phyloP scores from a whole-genome alignment of 2,888 invertebrate species.

The Muschampia plurimacula region DNA sequence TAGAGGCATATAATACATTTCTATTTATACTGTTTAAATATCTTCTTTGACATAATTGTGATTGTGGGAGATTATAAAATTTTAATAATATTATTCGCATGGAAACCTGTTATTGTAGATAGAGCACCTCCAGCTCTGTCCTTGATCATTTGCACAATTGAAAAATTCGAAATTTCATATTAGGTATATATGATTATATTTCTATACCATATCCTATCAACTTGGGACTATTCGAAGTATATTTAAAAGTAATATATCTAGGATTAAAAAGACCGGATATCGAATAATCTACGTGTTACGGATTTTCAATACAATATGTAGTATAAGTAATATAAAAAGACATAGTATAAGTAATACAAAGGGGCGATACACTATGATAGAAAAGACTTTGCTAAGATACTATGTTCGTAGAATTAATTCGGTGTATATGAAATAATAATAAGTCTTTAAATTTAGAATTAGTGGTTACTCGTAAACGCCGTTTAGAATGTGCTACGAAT shows the following conservation, averaged over 20 bases:
- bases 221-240: background rate
- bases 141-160: background rate
- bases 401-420: slow-evolving; percentile 32
- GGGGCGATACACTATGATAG: slow-evolving; percentile 22
- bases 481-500: slow-evolving; percentile 13
- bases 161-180: background rate
- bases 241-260: slow-evolving; percentile 10
- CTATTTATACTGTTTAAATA: background rate
- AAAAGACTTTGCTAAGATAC: slow-evolving; percentile 22
- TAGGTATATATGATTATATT: background rate
- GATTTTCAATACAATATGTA: slow-evolving; percentile 14
- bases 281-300: slow-evolving; percentile 21
- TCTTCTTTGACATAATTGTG: background rate
- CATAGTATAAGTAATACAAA: slow-evolving; percentile 5
- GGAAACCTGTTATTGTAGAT: no score
- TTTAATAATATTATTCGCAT: background rate
- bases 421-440: slow-evolving; percentile 22
- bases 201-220: background rate
- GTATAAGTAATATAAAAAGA: slow-evolving; percentile 20
- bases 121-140: background rate
- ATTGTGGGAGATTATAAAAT: background rate
- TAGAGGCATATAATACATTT: background rate
- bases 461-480: slow-evolving; percentile 8
- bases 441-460: slow-evolving; percentile 27
- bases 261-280: slow-evolving; percentile 14